Conservation (phyloP, 1,140 invertebrate genomes). For the Drosophila kepulauana region DNA sequence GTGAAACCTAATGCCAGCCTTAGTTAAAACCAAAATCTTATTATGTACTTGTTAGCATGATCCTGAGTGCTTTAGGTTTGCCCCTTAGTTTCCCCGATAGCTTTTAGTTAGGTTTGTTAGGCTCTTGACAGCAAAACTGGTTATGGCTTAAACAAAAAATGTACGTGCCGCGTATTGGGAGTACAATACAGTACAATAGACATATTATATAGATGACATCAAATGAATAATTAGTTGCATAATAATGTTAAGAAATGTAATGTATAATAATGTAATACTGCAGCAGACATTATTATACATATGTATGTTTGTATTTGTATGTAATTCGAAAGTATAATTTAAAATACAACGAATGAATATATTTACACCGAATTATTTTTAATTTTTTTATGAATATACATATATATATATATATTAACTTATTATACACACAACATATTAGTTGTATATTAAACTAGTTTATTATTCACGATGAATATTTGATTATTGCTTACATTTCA, state of each 20-base stretch:
- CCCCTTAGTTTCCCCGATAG: conserved; percentile 58
- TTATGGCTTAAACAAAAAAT: conserved; percentile 48
- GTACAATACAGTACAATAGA: conserved; percentile 45
- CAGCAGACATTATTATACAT: conserved; percentile 24
- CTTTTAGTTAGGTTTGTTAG: conserved; percentile 73
- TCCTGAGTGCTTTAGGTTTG: conserved; percentile 63
- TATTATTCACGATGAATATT: conserved; percentile 74
- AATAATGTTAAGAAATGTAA: conserved; percentile 70
- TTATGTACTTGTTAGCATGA: conserved; percentile 34
- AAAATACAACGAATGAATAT: conserved; percentile 83
- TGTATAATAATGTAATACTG: conserved; percentile 59
- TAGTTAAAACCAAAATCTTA: conserved; percentile 56
- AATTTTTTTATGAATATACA: conserved; percentile 77
- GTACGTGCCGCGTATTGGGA: conserved; percentile 58
- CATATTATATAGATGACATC: conserved; percentile 30
- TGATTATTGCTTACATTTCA: conserved; percentile 77
- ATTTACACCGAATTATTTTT: conserved; percentile 78
- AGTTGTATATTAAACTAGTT: conserved; percentile 79
- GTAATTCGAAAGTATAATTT: conserved; percentile 72
- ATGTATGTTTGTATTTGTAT: conserved; percentile 35
- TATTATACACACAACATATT: conserved; percentile 68
- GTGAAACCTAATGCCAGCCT: conserved; percentile 56
- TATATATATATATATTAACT: conserved; percentile 51
- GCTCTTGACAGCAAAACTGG: conserved; percentile 62
- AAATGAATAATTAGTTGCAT: conserved; percentile 63